A percentile compares a stretch with the other conserved stretches of the same genome.
Evolutionary conservation across 2,113 vertebrate genomes (phyloP).

Genomic region (Dromaius novaehollandiae): DNA sequence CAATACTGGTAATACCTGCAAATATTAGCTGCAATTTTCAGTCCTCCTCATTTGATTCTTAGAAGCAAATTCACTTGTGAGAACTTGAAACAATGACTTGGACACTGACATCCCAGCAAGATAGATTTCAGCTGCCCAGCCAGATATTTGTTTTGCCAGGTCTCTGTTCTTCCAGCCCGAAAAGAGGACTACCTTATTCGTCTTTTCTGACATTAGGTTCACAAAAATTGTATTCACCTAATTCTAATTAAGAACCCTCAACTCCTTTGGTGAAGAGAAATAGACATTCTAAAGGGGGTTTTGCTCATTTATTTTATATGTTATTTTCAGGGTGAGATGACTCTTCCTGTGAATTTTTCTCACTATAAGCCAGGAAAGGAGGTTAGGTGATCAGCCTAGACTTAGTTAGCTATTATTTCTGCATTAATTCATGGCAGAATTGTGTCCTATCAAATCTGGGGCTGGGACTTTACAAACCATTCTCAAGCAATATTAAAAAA

Average conservation of each 20-base stretch:
- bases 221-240: not conserved
- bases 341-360: not conserved
- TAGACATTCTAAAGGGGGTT: not conserved
- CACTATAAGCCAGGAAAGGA: not conserved
- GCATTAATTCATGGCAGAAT: not conserved
- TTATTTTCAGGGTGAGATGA: not conserved
- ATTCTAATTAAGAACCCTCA: not conserved
- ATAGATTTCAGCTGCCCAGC: not conserved
- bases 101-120: fast-evolving
- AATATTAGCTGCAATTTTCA: not conserved
- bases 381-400: not conserved
- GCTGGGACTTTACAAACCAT: not conserved
- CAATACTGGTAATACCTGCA: not conserved
- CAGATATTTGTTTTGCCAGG: not conserved
- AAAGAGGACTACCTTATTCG: not conserved
- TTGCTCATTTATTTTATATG: not conserved
- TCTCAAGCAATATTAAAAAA: not conserved
- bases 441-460: not conserved
- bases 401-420: not conserved
- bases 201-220: not conserved
- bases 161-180: not conserved
- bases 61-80: not conserved
- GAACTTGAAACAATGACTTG: not conserved
- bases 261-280: not conserved
- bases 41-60: not conserved